phyloP scores from a whole-genome alignment of 23 tunicate species.

The Halocynthia aurantium region DNA sequence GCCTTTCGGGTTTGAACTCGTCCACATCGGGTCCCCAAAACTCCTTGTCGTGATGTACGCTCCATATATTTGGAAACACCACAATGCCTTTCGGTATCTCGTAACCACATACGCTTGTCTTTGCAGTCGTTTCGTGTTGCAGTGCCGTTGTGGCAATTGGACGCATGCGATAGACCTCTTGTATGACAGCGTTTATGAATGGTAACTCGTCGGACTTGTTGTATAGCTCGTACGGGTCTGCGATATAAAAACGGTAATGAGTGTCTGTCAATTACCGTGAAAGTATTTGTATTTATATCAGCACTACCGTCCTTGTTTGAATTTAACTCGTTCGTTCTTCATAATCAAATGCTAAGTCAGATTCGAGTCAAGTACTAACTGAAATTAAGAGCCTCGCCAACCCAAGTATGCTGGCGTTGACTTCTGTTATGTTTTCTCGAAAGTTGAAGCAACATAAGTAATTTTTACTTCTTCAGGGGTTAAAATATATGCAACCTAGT shows the following conservation, averaged over 20 bases:
- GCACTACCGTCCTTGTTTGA: no score
- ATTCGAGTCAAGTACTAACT: no score
- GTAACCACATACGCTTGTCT: slow-evolving; percentile 50
- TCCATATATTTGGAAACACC: slow-evolving; percentile 68
- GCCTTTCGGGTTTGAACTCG: slow-evolving; percentile 71
- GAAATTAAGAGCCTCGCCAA: no score
- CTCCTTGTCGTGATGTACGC: slow-evolving; percentile 55
- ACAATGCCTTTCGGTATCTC: slow-evolving; percentile 37
- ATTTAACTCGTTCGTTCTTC: no score
- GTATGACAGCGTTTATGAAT: slow-evolving; percentile 39
- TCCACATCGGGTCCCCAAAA: slow-evolving; percentile 74
- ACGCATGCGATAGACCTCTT: slow-evolving; percentile 67
- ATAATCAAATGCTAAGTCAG: no score
- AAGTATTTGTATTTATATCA: no score
- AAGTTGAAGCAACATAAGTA: no score
- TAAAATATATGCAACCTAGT: neutral
- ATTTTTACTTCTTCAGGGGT: no score
- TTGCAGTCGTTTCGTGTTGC: slow-evolving; percentile 45
- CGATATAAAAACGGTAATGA: no score
- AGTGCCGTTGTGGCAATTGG: slow-evolving; percentile 56
- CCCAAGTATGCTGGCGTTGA: no score
- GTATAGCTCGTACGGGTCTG: slow-evolving; percentile 10
- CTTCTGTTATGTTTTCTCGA: no score
- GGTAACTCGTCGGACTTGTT: slow-evolving; percentile 22
- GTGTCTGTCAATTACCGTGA: no score